These are phyloP conservation scores for Proterorhinus semilunaris DNA, from an alignment of 2,113 vertebrate species.

Conservation along the genomic window DNA sequence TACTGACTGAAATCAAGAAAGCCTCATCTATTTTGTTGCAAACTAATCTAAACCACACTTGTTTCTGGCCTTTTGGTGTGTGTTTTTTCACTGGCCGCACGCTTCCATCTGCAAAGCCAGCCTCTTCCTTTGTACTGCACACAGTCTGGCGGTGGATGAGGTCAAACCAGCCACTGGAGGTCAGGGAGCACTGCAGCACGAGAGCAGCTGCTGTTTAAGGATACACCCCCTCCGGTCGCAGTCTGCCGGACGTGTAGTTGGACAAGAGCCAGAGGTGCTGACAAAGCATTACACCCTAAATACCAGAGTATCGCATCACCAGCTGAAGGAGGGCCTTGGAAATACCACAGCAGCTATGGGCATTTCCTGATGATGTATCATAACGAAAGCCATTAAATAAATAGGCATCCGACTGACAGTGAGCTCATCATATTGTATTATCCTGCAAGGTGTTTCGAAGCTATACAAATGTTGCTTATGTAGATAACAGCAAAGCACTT, in stretches of 20 bases:
- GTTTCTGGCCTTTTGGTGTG: neutral
- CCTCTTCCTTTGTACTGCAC: neutral
- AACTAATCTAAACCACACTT: neutral
- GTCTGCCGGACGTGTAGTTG: conserved; percentile 9
- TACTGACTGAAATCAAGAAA: neutral
- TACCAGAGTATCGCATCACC: neutral
- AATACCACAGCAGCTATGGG: neutral
- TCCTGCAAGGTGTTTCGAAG: neutral
- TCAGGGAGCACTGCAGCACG: conserved; percentile 1
- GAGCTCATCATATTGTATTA: neutral
- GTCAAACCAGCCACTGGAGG: conserved; percentile 1
- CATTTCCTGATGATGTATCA: neutral
- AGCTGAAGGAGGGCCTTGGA: neutral
- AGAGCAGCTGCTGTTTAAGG: conserved; percentile 55
- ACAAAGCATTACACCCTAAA: conserved; percentile 24
- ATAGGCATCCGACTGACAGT: neutral
- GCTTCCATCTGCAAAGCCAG: conserved; percentile 4
- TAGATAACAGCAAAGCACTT: neutral
- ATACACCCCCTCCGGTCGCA: conserved; percentile 30
- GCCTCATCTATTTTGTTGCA: neutral
- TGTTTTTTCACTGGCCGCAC: neutral
- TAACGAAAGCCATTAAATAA: neutral
- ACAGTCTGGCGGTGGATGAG: conserved; percentile 18
- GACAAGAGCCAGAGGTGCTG: conserved; percentile 17
- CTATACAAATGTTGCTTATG: neutral